phyloP scores from a whole-genome alignment of 2,797 vertebrate genomes.

The Selene dorsalis region DNA sequence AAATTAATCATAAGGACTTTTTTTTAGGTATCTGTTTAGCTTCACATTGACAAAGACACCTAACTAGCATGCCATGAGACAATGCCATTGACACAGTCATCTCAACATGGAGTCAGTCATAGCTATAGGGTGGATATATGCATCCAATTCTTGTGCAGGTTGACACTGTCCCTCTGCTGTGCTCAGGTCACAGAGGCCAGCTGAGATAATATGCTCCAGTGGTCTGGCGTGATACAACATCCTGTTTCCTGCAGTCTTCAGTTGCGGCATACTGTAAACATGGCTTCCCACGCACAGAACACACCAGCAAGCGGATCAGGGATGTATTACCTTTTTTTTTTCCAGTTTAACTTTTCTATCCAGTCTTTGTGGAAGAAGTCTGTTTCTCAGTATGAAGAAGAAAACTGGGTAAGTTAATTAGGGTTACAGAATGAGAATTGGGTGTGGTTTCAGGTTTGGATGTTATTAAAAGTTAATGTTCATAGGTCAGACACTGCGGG shows the following conservation, averaged over 20 bases:
- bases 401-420: constrained; percentile 48
- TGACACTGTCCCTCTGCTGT: constrained; percentile 57
- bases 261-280: constrained; percentile 86
- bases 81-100: constrained; percentile 41
- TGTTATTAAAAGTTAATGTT: constrained; percentile 45
- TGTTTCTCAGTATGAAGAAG: constrained; percentile 76
- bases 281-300: constrained; percentile 86
- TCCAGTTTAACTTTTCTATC: constrained; percentile 86
- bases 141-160: constrained; percentile 55
- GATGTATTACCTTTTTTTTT: constrained; percentile 84
- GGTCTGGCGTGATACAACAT: constrained; percentile 58
- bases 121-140: constrained; percentile 33
- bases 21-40: constrained; percentile 48
- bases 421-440: constrained; percentile 62
- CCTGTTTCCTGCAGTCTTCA: constrained; percentile 68
- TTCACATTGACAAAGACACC: constrained; percentile 59
- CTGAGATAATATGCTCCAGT: constrained; percentile 72
- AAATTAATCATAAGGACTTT: constrained; percentile 26
- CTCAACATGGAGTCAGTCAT: constrained; percentile 51
- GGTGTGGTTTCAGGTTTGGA: constrained; percentile 54
- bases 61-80: constrained; percentile 61
- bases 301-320: constrained; percentile 75
- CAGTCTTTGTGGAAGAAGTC: constrained; percentile 84
- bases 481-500: constrained; percentile 93
- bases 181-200: constrained; percentile 67